Evolutionary conservation across 2,797 vertebrate genomes (phyloP), one percentile per base, ranked within the genome.

Genomic region (Astyanax mexicanus): DNA sequence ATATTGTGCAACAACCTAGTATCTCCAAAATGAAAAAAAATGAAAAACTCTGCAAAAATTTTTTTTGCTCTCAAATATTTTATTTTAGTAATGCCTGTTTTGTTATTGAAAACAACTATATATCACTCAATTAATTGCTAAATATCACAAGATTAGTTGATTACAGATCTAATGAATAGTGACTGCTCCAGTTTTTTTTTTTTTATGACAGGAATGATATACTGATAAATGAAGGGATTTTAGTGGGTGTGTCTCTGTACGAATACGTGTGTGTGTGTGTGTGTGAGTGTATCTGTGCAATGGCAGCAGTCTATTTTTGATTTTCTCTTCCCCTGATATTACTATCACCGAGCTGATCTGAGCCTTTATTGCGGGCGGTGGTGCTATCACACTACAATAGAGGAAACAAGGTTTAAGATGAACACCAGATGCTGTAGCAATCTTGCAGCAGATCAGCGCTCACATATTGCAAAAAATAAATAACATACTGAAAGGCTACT

Each of bases 331-430:
- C 54, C 37, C 10, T 65, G 15, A 47, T 23, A 15, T 21, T 47
- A 64, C 60, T 27, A 58, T 72, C 44, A 32, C 21, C 40, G 40
- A 21, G 17, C 5, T 66, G 52, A 66, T 66, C 62, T 47, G 45
- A 11, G 25, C 8, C 37, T 67, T 60, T 65, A 38, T 35, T 47
- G 40, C 42, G 47, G 23, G n/a, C n/a, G n/a, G n/a, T 5, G 29
- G 29, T 2, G 29, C 29, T 45, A 65, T 77, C 27, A 19, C 21
- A 42, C 40, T 15, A n/a, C 8, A n/a, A 12, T 25, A 23, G 32
- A 32, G 40, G 54, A 61, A 68, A 62, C 44, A 10, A 25, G 54
- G 52, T 67, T 58, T 72, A 44, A 68, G 62, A 78, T 73, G 40
- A 67, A 78, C 23, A 51, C 1, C 76, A 42, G 52, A 45, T 49